Conservation (phyloP, 1,140 invertebrate species). For the Pseudomyrmex gracilis region DNA sequence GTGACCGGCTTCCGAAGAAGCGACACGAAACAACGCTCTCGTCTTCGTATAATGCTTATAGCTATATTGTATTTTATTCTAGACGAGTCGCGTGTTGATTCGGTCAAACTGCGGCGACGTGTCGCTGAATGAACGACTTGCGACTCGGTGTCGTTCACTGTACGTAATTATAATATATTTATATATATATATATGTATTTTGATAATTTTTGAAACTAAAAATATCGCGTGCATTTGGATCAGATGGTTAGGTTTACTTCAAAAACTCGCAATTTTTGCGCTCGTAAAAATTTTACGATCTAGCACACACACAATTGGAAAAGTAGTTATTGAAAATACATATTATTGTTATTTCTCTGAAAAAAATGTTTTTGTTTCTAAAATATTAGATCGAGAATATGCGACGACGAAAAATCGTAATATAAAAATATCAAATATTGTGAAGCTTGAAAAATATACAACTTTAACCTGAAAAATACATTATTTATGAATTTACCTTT, state of each 20-base stretch:
- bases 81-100: constrained; percentile 20
- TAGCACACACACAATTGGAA: constrained; percentile 22
- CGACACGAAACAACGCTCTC: constrained; percentile 23
- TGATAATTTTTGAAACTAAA: constrained; percentile 41
- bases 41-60: background rate
- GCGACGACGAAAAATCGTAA: background rate
- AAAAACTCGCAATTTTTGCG: background rate
- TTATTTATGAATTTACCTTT: constrained; percentile 40
- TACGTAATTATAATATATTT: constrained; percentile 26
- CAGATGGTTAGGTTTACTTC: background rate
- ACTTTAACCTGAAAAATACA: background rate
- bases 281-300: background rate
- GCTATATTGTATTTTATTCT: constrained; percentile 38
- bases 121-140: constrained; percentile 25
- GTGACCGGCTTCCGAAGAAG: constrained; percentile 66
- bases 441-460: constrained; percentile 4
- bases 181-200: background rate
- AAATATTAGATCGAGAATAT: background rate
- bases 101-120: constrained; percentile 40
- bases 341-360: constrained; percentile 5
- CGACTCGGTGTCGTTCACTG: background rate
- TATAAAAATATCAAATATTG: too few relatives aligned
- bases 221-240: constrained; percentile 23
- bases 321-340: constrained; percentile 40
- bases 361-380: background rate